Conservation (phyloP, 2,113 vertebrate species). For the Tetraodon nigroviridis region DNA sequence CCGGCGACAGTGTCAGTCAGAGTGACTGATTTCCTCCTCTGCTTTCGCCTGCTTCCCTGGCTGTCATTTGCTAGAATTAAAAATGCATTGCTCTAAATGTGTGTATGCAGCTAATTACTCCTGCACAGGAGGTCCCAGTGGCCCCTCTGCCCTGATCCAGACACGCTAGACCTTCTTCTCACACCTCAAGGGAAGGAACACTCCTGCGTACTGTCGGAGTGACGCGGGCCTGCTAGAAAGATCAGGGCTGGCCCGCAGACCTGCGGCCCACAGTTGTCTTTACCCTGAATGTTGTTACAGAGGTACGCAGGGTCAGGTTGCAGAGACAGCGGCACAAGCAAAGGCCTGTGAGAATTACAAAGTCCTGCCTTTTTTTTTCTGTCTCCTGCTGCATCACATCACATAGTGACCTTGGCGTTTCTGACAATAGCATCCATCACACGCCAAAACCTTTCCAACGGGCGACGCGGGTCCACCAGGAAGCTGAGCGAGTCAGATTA, state of each 20-base stretch:
- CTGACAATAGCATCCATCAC: conserved; percentile 98
- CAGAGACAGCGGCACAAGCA: conserved; percentile 90
- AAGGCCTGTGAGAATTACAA: conserved; percentile 83
- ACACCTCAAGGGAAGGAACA: conserved; percentile 67
- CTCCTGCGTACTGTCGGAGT: conserved; percentile 67
- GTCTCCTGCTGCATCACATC: conserved; percentile 75
- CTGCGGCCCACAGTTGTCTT: conserved; percentile 85
- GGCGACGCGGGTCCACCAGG: conserved; percentile 77
- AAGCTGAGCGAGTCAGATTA: conserved; percentile 89
- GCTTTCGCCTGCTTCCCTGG: conserved; percentile 18
- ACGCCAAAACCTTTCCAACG: conserved; percentile 86
- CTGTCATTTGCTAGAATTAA: conserved; percentile 35
- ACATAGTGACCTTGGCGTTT: conserved; percentile 94
- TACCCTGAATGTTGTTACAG: conserved; percentile 88
- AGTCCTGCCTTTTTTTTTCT: conserved; percentile 74
- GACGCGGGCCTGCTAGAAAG: conserved; percentile 76
- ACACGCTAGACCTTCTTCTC: conserved; percentile 39
- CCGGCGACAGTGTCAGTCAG: conserved; percentile 51
- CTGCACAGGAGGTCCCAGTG: conserved; percentile 19
- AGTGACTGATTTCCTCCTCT: conserved; percentile 30
- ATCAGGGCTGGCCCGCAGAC: conserved; percentile 79
- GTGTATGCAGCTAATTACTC: conserved; percentile 43
- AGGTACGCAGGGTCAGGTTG: conserved; percentile 88
- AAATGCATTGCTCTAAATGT: conserved; percentile 26
- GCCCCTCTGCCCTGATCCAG: conserved; percentile 16